phyloP scores from a whole-genome alignment of 2,797 vertebrate genomes.

The Acrocephalus scirpaceus region DNA sequence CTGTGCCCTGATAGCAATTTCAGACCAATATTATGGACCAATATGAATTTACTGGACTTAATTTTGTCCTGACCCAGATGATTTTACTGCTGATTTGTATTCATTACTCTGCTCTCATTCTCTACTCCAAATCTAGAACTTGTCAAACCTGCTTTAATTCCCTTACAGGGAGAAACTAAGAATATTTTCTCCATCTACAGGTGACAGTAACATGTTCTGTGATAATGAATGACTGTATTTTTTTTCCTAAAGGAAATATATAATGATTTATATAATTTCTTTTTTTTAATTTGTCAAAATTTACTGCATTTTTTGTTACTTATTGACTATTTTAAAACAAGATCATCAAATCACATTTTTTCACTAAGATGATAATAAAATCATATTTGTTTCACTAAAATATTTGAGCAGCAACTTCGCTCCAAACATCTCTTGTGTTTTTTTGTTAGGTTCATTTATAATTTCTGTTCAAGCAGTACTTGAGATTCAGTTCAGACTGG shows the following conservation, averaged over 20 bases:
- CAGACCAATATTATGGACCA: background rate
- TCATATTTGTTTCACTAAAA: background rate
- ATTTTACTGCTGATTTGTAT: background rate
- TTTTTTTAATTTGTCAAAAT: background rate
- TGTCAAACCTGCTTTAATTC: background rate
- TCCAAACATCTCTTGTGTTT: rapidly evolving
- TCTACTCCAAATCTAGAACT: background rate
- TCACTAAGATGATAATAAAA: background rate
- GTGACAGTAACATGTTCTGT: background rate
- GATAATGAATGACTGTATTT: background rate
- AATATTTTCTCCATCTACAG: background rate
- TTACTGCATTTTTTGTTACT: background rate
- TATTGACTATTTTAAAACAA: background rate
- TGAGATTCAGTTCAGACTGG: background rate
- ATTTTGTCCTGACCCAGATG: background rate
- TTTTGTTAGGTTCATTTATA: background rate
- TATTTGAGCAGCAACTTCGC: background rate
- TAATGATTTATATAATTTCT: background rate
- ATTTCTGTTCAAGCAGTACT: background rate
- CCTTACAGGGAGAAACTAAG: background rate
- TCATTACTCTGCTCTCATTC: background rate
- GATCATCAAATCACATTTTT: background rate
- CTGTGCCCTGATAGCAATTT: rapidly evolving
- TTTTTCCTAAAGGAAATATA: background rate
- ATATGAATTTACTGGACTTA: background rate